These are phyloP conservation scores for Varanus komodoensis DNA, from an alignment of 2,113 vertebrate species.

Conservation along the genomic window DNA sequence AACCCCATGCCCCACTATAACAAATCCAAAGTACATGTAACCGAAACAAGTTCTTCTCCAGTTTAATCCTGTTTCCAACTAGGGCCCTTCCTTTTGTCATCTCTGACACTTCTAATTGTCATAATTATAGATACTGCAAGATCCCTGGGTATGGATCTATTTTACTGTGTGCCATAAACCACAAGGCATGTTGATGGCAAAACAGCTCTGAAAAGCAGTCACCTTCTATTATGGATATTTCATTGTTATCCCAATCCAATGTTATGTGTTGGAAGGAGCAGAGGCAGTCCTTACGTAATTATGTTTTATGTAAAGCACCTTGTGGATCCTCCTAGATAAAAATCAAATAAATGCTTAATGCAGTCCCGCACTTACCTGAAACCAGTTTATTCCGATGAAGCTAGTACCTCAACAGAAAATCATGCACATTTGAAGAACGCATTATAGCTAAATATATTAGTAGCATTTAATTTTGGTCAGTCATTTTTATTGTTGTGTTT, in stretches of 20 bases:
- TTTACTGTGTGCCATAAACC: background rate
- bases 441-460: background rate
- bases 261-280: background rate
- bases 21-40: background rate
- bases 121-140: background rate
- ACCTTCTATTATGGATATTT: background rate
- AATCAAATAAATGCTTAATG: background rate
- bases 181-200: background rate
- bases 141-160: background rate
- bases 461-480: background rate
- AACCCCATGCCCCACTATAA: background rate
- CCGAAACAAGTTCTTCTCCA: background rate
- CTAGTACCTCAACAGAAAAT: background rate
- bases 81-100: background rate
- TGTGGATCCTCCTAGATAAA: background rate
- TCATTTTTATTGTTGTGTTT: background rate
- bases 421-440: background rate
- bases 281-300: background rate
- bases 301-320: background rate
- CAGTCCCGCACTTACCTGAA: slow-evolving; percentile 20
- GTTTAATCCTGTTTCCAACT: background rate
- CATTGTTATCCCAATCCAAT: background rate
- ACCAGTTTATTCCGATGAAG: background rate
- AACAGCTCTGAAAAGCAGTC: background rate
- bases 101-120: background rate